These are phyloP conservation scores for Alloplasta piceator DNA, from an alignment of 2,888 invertebrate species.

Conservation along the genomic window DNA sequence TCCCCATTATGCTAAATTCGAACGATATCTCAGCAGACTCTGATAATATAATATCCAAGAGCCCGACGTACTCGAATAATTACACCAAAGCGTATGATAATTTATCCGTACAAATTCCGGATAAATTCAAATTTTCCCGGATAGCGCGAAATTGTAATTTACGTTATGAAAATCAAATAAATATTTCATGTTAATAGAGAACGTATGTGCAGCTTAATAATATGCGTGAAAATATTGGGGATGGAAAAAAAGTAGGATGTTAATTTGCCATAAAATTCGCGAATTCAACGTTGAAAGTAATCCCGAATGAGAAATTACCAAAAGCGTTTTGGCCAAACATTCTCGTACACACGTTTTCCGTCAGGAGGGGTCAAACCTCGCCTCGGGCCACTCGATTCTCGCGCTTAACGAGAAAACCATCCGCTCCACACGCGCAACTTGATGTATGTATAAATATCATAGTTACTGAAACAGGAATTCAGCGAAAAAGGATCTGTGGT, in stretches of 20 bases:
- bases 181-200: neutral
- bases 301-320: conserved; percentile 53
- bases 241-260: neutral
- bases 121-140: conserved; percentile 15
- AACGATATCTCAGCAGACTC: conserved; percentile 22
- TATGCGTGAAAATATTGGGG: neutral
- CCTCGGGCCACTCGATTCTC: conserved; percentile 50
- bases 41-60: conserved; percentile 31
- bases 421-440: neutral
- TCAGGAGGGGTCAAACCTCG: conserved; percentile 55
- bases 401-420: conserved; percentile 40
- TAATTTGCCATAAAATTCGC: neutral
- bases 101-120: conserved; percentile 10
- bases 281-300: conserved; percentile 24
- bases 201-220: conserved; percentile 2
- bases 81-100: neutral
- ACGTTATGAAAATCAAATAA: conserved; percentile 1
- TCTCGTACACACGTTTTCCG: conserved; percentile 47
- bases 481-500: conserved; percentile 62
- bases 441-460: neutral
- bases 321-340: conserved; percentile 28
- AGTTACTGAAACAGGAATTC: conserved; percentile 43
- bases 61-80: neutral
- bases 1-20: conserved; percentile 47
- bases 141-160: conserved; percentile 3